A percentile compares a stretch with the other conserved stretches of the same genome.
Conservation (phyloP, 1,140 invertebrate genomes). For the Hycleus phaleratus region DNA sequence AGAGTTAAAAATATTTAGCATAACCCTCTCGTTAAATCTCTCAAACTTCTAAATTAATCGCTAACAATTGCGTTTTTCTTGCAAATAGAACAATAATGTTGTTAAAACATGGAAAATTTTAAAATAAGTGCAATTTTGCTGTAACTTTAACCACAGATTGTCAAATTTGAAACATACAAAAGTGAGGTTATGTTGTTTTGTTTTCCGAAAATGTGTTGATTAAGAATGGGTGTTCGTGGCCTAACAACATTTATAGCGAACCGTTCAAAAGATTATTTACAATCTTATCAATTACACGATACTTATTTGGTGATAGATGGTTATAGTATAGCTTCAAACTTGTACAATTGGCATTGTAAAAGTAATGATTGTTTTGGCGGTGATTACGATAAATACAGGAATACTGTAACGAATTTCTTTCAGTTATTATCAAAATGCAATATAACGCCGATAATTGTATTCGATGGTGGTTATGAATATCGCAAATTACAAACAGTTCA, state of each 20-base stretch:
- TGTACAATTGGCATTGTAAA: constrained; percentile 58
- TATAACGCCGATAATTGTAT: constrained; percentile 66
- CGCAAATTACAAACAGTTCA: constrained; percentile 67
- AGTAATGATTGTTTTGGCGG: constrained; percentile 71
- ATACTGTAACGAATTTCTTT: constrained; percentile 61
- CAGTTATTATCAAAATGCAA: constrained; percentile 61
- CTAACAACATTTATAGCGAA: constrained; percentile 69
- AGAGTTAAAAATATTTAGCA: no score
- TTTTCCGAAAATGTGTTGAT: background rate
- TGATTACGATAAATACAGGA: constrained; percentile 72
- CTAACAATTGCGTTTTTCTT: no score
- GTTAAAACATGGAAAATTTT: no score
- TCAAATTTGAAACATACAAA: no score
- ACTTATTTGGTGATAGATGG: constrained; percentile 75
- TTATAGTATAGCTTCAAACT: constrained; percentile 62
- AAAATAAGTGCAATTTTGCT: no score
- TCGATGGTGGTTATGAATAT: constrained; percentile 74
- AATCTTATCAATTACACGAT: constrained; percentile 58
- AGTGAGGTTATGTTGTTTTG: background rate
- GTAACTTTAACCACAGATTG: no score
- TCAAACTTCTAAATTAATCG: no score
- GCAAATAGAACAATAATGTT: no score
- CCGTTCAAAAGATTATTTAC: constrained; percentile 56
- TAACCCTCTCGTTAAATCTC: no score
- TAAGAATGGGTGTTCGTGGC: constrained; percentile 77